Evolutionary conservation across 2,113 vertebrate genomes (phyloP).

Genomic region (Heptranchias perlo): DNA sequence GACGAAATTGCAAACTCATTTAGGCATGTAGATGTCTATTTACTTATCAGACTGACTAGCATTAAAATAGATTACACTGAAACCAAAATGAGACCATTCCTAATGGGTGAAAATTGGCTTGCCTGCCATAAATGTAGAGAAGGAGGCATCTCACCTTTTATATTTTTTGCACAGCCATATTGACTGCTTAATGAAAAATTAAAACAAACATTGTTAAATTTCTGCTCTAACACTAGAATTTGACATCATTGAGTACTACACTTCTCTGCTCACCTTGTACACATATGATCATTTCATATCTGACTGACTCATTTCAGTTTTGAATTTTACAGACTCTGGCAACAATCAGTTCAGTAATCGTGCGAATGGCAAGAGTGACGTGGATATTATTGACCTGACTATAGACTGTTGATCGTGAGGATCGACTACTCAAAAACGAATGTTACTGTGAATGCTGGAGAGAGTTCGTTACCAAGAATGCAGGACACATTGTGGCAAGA

Average conservation of each 20-base stretch:
- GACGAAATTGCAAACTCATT: neutral
- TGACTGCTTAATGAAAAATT: neutral
- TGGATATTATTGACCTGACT: constrained; percentile 35
- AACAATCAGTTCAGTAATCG: constrained; percentile 21
- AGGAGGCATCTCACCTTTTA: neutral
- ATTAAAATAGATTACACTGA: neutral
- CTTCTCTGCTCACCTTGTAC: neutral
- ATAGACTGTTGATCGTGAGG: constrained; percentile 19
- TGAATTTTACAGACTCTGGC: constrained; percentile 29
- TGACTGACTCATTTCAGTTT: constrained; percentile 30
- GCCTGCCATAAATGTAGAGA: neutral
- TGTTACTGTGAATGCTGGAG: constrained; percentile 29
- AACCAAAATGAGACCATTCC: neutral
- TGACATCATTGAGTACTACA: neutral
- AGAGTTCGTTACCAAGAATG: neutral
- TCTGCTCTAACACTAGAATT: neutral
- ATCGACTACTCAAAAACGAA: neutral
- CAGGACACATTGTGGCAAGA: constrained; percentile 5
- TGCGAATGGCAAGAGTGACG: neutral
- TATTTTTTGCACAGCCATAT: neutral
- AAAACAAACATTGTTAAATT: neutral
- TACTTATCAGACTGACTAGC: neutral
- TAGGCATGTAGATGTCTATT: neutral
- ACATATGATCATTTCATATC: neutral
- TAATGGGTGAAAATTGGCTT: neutral